Evolutionary conservation across 2,113 vertebrate species (phyloP).

Genomic region (Tupaia chinensis): DNA sequence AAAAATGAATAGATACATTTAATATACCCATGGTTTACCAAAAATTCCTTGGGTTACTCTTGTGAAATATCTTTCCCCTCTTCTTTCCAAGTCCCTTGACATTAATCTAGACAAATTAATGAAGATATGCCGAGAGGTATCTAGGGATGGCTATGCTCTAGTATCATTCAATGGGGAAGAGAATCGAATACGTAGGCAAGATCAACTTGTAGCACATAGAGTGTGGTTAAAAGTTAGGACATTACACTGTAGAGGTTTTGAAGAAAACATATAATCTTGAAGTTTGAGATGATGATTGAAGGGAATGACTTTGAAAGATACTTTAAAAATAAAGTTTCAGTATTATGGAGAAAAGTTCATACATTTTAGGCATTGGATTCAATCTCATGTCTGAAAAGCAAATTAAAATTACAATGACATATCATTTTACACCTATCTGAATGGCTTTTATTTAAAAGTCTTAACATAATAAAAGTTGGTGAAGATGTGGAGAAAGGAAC

Average conservation of each 20-base stretch:
- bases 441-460: too few relatives aligned
- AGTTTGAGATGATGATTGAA: neutral
- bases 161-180: neutral
- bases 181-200: too few relatives aligned
- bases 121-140: too few relatives aligned
- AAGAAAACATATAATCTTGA: neutral
- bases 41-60: neutral
- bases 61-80: neutral
- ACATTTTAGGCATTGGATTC: neutral
- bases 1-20: neutral
- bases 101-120: too few relatives aligned
- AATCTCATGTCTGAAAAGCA: neutral
- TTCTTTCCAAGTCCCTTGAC: neutral
- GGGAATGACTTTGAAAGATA: accelerated
- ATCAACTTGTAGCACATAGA: too few relatives aligned
- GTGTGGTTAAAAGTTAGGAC: neutral
- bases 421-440: too few relatives aligned
- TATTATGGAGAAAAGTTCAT: neutral
- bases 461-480: too few relatives aligned
- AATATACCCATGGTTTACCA: neutral
- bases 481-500: too few relatives aligned
- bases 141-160: neutral
- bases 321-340: neutral
- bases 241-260: too few relatives aligned
- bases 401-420: too few relatives aligned